Evolutionary conservation across 2,888 invertebrate genomes (phyloP).

Genomic region (Stenurella melanura): DNA sequence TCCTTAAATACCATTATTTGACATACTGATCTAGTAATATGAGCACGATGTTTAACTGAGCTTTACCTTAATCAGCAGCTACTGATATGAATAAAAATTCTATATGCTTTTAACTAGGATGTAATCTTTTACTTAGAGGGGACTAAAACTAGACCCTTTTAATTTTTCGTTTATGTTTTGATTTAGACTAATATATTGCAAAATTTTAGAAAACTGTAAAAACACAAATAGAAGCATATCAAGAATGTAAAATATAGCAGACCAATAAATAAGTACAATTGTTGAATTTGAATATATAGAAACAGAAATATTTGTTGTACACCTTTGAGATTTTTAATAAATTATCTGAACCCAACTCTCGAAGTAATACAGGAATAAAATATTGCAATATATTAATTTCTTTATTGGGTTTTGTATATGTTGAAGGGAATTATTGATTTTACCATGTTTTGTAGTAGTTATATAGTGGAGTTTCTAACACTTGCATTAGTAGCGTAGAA

Average conservation of each 20-base stretch:
- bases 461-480: too few species aligned
- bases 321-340: too few species aligned
- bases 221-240: conserved; percentile 11
- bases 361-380: background rate
- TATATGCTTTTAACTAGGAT: background rate
- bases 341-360: too few species aligned
- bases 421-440: conserved; percentile 11
- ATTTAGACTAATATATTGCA: conserved; percentile 11
- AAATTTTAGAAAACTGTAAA: background rate
- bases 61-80: background rate
- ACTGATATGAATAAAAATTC: background rate
- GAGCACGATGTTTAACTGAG: too few species aligned
- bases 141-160: background rate
- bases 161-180: background rate
- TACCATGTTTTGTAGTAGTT: conserved; percentile 20
- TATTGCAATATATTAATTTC: conserved; percentile 14
- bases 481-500: too few species aligned
- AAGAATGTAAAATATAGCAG: background rate
- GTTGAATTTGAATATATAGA: conserved; percentile 7
- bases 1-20: too few species aligned
- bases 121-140: background rate
- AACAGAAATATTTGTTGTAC: background rate
- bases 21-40: too few species aligned
- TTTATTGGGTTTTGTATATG: background rate
- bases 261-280: conserved; percentile 18